These are phyloP conservation scores for Globicephala melas DNA, from an alignment of 2,113 vertebrate species.

Conservation along the genomic window DNA sequence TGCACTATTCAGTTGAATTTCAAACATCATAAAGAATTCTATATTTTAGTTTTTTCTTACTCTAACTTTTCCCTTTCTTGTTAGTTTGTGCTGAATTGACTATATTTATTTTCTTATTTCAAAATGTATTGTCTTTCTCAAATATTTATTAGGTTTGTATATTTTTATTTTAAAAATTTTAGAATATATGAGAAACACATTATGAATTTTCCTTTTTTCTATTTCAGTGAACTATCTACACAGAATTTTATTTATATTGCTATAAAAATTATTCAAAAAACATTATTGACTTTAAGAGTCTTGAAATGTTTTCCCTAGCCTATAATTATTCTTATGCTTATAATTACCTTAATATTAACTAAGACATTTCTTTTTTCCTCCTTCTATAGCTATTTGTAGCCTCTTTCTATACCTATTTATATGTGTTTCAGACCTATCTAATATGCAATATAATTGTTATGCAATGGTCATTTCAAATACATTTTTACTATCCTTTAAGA, in stretches of 20 bases:
- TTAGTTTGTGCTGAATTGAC: background rate
- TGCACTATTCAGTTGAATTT: background rate
- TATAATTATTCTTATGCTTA: background rate
- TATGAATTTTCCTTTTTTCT: background rate
- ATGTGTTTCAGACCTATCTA: background rate
- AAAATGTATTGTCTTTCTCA: background rate
- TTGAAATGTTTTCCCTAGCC: background rate
- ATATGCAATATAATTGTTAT: conserved; percentile 35
- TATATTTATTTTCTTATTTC: background rate
- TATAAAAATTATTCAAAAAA: background rate
- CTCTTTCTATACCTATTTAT: background rate
- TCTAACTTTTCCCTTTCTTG: background rate
- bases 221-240: background rate
- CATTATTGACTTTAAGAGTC: background rate
- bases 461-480: conserved; percentile 40
- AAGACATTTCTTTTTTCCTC: conserved; percentile 20
- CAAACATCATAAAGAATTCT: background rate
- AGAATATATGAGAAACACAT: background rate
- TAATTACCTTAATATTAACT: background rate
- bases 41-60: background rate
- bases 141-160: background rate
- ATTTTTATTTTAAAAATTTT: background rate
- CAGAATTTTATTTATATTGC: background rate
- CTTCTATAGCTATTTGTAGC: background rate
- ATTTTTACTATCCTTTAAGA: conserved; percentile 39